Evolutionary conservation across 2,113 vertebrate species (phyloP).

Genomic region (Catagonus wagneri): DNA sequence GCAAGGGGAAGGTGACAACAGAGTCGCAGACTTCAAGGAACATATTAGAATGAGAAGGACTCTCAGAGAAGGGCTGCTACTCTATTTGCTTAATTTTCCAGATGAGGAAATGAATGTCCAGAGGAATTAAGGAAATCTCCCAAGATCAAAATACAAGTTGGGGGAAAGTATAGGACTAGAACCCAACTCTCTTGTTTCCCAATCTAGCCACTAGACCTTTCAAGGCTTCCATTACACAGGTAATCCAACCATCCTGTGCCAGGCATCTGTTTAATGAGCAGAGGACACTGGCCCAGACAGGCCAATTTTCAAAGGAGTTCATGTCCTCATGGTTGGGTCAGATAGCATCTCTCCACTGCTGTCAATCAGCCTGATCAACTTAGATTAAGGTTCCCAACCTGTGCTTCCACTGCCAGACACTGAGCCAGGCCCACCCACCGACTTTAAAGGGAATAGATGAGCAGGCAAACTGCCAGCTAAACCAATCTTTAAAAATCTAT

Average conservation of each 20-base stretch:
- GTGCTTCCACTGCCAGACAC: background rate
- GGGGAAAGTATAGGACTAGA: background rate
- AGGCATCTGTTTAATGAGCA: background rate
- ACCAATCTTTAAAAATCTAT: constrained; percentile 67
- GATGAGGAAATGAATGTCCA: background rate
- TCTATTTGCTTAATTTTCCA: constrained; percentile 18
- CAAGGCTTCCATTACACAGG: constrained; percentile 8
- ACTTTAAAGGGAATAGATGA: constrained; percentile 28
- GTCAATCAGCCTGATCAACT: constrained; percentile 2
- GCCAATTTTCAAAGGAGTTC: constrained; percentile 50
- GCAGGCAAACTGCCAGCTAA: constrained; percentile 46
- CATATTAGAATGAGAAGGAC: background rate
- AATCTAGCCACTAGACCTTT: background rate
- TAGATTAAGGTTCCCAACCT: background rate
- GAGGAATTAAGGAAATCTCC: constrained; percentile 1
- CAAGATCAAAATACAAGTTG: background rate
- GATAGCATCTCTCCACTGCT: background rate
- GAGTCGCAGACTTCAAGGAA: constrained; percentile 19
- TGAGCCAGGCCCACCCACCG: constrained; percentile 44
- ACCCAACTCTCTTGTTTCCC: background rate
- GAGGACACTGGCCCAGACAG: background rate
- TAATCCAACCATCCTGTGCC: background rate
- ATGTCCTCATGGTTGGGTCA: background rate
- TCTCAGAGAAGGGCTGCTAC: background rate
- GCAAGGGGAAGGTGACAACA: background rate